Conservation (phyloP, 2,888 invertebrate genomes). For the Epiblema foenella region DNA sequence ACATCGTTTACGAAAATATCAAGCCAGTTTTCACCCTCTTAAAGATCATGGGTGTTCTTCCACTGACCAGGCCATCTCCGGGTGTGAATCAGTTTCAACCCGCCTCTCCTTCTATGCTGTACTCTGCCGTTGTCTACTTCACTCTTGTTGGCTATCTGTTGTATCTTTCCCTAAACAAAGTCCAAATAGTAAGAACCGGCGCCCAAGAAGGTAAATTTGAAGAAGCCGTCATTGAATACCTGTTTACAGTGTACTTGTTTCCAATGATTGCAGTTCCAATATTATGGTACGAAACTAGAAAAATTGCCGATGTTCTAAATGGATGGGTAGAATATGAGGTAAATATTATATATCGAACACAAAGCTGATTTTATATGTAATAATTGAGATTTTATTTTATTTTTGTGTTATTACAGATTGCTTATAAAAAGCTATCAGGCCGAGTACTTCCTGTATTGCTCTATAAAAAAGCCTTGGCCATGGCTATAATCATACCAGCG, state of each 20-base stretch:
- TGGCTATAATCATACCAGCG: conserved; percentile 85
- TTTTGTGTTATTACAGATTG: conserved; percentile 66
- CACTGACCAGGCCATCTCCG: conserved; percentile 80
- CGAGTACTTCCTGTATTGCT: conserved; percentile 83
- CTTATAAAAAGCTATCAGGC: conserved; percentile 86
- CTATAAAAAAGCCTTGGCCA: conserved; percentile 84
- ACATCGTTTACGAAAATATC: conserved; percentile 78
- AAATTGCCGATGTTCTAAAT: conserved; percentile 85
- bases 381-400: background rate
- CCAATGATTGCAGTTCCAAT: conserved; percentile 87
- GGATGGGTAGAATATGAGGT: conserved; percentile 89
- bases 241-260: conserved; percentile 89
- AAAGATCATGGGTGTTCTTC: conserved; percentile 86
- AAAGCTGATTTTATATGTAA: background rate
- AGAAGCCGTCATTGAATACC: conserved; percentile 90
- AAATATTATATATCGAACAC: conserved; percentile 43
- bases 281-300: conserved; percentile 88
- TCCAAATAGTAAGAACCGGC: conserved; percentile 85
- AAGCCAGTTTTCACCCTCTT: conserved; percentile 75
- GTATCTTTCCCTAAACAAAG: conserved; percentile 86
- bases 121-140: conserved; percentile 82
- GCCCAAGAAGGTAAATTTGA: conserved; percentile 87
- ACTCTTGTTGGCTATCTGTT: conserved; percentile 82
- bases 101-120: conserved; percentile 84
- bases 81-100: conserved; percentile 79